phyloP scores from a whole-genome alignment of 2,113 vertebrate species.

The Maylandia zebra region DNA sequence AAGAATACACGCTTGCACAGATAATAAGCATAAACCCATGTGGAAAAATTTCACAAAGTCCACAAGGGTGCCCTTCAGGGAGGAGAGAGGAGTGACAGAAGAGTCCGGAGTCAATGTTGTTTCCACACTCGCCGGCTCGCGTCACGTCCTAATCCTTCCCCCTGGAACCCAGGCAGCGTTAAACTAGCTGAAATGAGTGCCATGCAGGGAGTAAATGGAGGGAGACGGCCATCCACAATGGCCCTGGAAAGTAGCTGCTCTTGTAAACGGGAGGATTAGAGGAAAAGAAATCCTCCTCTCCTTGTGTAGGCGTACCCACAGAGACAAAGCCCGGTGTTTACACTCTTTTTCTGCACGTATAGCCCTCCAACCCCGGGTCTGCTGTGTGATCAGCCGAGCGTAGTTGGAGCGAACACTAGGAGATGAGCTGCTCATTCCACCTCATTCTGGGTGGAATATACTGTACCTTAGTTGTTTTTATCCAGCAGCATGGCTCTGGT shows the following conservation, averaged over 20 bases:
- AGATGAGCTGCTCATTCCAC: neutral
- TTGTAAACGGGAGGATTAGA: slow-evolving; percentile 70
- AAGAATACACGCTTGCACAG: slow-evolving; percentile 23
- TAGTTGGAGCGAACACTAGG: neutral
- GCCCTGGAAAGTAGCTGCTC: slow-evolving; percentile 59
- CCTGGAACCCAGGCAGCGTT: slow-evolving; percentile 62
- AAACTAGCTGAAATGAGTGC: slow-evolving; percentile 68
- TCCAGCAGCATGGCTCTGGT: neutral
- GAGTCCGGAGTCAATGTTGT: slow-evolving; percentile 47
- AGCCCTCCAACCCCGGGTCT: neutral
- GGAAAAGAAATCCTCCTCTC: slow-evolving; percentile 49
- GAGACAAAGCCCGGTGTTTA: slow-evolving; percentile 59
- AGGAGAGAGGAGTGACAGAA: slow-evolving; percentile 31
- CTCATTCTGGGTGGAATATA: neutral
- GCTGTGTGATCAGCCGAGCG: neutral
- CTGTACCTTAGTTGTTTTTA: neutral
- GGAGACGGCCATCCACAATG: slow-evolving; percentile 65
- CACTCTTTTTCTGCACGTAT: slow-evolving; percentile 5
- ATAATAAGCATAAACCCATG: slow-evolving; percentile 53
- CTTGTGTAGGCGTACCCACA: slow-evolving; percentile 50
- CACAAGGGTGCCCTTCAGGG: slow-evolving; percentile 57
- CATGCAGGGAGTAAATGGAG: slow-evolving; percentile 69
- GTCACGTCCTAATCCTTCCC: slow-evolving; percentile 64
- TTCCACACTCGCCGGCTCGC: slow-evolving; percentile 43
- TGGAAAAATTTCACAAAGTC: slow-evolving; percentile 36